phyloP scores from a whole-genome alignment of 2,113 vertebrate species.

The Macaca nemestrina region DNA sequence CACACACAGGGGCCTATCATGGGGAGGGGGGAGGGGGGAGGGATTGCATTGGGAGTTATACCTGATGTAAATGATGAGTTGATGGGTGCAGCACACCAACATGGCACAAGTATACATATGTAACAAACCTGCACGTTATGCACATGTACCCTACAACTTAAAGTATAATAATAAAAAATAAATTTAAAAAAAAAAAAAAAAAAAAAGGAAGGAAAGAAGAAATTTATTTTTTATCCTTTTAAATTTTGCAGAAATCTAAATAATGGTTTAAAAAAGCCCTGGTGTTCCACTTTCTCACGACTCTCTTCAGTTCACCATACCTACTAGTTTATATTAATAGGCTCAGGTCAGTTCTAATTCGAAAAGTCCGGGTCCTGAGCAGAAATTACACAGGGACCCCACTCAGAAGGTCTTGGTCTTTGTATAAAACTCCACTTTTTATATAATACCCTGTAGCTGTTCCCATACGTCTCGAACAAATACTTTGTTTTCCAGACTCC shows the following conservation, averaged over 20 bases:
- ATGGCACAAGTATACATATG: no score
- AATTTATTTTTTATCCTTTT: not conserved
- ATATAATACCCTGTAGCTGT: not conserved
- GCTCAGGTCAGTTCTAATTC: not conserved
- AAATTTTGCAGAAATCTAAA: not conserved
- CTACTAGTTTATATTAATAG: not conserved
- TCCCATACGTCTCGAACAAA: not conserved
- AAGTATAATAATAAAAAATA: no score
- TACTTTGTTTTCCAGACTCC: not conserved
- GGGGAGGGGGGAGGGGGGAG: no score
- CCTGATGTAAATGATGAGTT: no score
- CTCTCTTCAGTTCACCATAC: not conserved
- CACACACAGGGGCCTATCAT: no score
- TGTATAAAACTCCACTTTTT: not conserved
- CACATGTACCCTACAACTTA: no score
- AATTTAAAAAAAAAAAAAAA: no score
- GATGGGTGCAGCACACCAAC: no score
- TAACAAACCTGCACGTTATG: no score
- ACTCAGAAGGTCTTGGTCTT: not conserved
- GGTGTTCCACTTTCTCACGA: not conserved
- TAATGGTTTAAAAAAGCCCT: not conserved
- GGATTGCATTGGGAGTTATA: no score
- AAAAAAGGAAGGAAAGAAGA: not conserved
- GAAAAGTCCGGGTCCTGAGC: not conserved
- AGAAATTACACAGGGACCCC: not conserved